Conservation (phyloP, 2,113 vertebrate genomes). For the Myrmecophaga tridactyla region DNA sequence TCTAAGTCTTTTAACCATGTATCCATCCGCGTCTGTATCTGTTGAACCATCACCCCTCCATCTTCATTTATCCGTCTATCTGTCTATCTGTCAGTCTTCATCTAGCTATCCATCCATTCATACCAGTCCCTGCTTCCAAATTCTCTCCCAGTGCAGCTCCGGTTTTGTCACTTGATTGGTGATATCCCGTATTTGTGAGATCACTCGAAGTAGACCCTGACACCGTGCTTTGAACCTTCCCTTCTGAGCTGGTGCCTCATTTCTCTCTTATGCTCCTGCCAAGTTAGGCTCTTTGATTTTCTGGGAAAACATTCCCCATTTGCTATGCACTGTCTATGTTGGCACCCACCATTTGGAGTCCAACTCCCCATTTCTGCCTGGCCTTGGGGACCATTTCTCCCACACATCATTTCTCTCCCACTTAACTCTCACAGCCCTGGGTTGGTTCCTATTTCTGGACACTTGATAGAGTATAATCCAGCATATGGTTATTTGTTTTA, state of each 20-base stretch:
- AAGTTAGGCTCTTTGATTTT: not conserved
- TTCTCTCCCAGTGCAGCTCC: not conserved
- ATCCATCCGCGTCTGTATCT: not conserved
- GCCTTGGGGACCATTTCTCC: not conserved
- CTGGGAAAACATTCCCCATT: not conserved
- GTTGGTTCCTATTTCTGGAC: not conserved
- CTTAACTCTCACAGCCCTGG: not conserved
- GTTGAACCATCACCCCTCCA: not conserved
- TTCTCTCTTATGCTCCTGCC: not conserved
- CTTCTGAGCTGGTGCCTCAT: not conserved
- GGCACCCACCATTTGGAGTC: not conserved
- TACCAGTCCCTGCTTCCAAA: not conserved
- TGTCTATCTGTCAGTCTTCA: not conserved
- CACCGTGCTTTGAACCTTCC: not conserved
- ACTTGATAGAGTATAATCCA: not conserved
- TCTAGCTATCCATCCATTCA: not conserved
- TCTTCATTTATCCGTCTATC: not conserved
- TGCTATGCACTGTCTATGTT: not conserved
- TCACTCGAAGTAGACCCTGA: rapidly evolving
- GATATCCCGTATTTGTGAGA: not conserved
- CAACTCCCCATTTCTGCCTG: not conserved
- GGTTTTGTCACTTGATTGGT: no score
- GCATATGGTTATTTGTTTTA: not conserved
- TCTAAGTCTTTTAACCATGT: not conserved
- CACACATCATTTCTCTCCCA: not conserved